Percentiles rank a stretch among this genome's conserved stretches.
These are phyloP conservation scores for Thereva unica DNA, from an alignment of 2,888 invertebrate genomes.

Conservation along the genomic window DNA sequence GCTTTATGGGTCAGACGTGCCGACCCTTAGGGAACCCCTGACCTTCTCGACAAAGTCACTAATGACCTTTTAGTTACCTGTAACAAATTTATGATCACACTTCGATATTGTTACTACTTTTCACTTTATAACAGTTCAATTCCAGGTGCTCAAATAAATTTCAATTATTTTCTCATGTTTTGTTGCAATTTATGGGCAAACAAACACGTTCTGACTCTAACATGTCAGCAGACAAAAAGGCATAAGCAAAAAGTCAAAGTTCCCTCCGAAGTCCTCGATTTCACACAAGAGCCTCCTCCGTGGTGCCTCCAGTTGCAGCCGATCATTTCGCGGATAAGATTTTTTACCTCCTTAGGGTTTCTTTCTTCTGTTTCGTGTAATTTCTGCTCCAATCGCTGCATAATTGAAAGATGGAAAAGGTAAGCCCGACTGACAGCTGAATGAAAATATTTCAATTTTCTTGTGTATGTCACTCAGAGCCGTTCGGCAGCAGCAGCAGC, in stretches of 20 bases:
- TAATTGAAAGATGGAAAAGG: conserved; percentile 32
- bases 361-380: background rate
- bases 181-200: conserved; percentile 23
- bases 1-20: too few relatives aligned
- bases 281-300: conserved; percentile 2
- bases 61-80: too few relatives aligned
- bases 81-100: too few relatives aligned
- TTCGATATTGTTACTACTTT: too few relatives aligned
- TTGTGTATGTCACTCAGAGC: conserved; percentile 20
- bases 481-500: background rate
- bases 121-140: conserved; percentile 14
- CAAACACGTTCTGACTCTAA: conserved; percentile 30
- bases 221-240: background rate
- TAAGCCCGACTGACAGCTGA: conserved; percentile 34
- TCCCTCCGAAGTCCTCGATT: background rate
- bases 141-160: conserved; percentile 13
- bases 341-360: background rate
- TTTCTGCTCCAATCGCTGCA: conserved; percentile 22
- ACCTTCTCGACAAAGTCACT: too few relatives aligned
- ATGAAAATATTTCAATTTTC: conserved; percentile 39
- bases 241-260: conserved; percentile 11
- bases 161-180: conserved; percentile 10
- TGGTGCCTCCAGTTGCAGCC: conserved; percentile 3
- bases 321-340: conserved; percentile 3
- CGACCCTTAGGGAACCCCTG: too few relatives aligned